Percentiles rank a stretch among this genome's conserved stretches.
Conservation (phyloP, 2,113 vertebrate species). For the Seriola quinqueradiata region DNA sequence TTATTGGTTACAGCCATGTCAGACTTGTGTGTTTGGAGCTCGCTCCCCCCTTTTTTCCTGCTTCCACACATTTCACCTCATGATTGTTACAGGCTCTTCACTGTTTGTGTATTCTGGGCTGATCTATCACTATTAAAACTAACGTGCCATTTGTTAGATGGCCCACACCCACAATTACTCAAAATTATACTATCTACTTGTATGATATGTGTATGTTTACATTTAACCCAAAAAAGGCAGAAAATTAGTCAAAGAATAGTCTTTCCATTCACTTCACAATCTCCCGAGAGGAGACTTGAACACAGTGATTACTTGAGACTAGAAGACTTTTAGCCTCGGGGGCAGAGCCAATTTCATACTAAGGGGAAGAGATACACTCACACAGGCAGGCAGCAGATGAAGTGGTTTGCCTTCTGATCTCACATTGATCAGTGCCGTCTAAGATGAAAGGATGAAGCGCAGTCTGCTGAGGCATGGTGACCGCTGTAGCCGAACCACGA, state of each 20-base stretch:
- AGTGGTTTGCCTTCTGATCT: slow-evolving; percentile 66
- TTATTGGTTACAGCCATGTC: slow-evolving; percentile 10
- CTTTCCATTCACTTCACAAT: not conserved
- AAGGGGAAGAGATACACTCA: slow-evolving; percentile 10
- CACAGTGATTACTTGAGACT: slow-evolving; percentile 5
- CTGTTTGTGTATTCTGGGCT: not conserved
- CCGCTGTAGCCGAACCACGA: slow-evolving; percentile 38
- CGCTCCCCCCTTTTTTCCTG: not conserved
- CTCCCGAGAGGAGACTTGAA: slow-evolving; percentile 10
- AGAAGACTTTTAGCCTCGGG: slow-evolving; percentile 41
- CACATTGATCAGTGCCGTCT: slow-evolving; percentile 65
- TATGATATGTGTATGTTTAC: slow-evolving; percentile 30
- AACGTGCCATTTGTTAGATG: slow-evolving; percentile 4
- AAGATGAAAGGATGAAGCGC: slow-evolving; percentile 67
- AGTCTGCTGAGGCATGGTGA: slow-evolving; percentile 42
- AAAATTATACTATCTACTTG: slow-evolving; percentile 15
- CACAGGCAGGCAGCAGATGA: slow-evolving; percentile 51
- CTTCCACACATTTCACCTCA: slow-evolving; percentile 17
- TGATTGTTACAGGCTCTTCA: not conserved
- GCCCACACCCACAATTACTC: slow-evolving; percentile 5
- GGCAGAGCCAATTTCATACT: slow-evolving; percentile 53
- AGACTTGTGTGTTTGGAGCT: slow-evolving; percentile 20
- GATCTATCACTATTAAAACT: slow-evolving; percentile 12
- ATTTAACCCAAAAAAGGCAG: slow-evolving; percentile 18
- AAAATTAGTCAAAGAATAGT: slow-evolving; percentile 1